Evolutionary conservation across 2,888 invertebrate genomes (phyloP).

Genomic region (Argyresthia goedartella): DNA sequence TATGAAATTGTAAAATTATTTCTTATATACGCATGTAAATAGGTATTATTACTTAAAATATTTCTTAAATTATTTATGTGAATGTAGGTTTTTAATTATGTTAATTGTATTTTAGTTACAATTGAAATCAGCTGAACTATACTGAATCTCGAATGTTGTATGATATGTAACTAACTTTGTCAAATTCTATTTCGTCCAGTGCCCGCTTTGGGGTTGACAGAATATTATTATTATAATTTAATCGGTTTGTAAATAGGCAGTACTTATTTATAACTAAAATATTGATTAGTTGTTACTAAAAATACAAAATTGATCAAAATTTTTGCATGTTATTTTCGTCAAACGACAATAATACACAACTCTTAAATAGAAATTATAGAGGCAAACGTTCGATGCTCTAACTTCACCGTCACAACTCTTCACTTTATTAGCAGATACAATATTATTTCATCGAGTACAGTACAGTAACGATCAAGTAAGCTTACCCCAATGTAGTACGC

Average conservation of each 20-base stretch:
- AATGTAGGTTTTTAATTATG: conserved; percentile 43
- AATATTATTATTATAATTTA: conserved; percentile 34
- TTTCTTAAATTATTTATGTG: conserved; percentile 66
- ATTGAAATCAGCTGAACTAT: conserved; percentile 65
- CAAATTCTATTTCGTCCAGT: conserved; percentile 62
- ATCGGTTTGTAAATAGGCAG: conserved; percentile 58
- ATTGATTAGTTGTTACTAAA: conserved; percentile 71
- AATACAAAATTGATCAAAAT: conserved; percentile 65
- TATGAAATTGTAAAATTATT: conserved; percentile 17
- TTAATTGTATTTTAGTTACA: conserved; percentile 22
- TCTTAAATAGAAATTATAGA: too few species aligned
- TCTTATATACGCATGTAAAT: conserved; percentile 60
- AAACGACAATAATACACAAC: too few species aligned
- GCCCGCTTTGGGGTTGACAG: conserved; percentile 47
- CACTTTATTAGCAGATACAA: neutral
- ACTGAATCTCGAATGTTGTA: conserved; percentile 64
- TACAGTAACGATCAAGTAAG: too few species aligned
- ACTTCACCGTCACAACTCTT: too few species aligned
- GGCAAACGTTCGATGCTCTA: neutral
- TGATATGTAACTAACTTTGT: conserved; percentile 45
- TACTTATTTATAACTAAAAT: conserved; percentile 66
- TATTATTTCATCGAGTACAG: too few species aligned
- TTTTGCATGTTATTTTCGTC: neutral
- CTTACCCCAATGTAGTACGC: too few species aligned
- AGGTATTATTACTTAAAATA: conserved; percentile 31